Evolutionary conservation across 1,140 invertebrate species (phyloP), one percentile per base, ranked within the genome.

Genomic region (Uloborus diversus): DNA sequence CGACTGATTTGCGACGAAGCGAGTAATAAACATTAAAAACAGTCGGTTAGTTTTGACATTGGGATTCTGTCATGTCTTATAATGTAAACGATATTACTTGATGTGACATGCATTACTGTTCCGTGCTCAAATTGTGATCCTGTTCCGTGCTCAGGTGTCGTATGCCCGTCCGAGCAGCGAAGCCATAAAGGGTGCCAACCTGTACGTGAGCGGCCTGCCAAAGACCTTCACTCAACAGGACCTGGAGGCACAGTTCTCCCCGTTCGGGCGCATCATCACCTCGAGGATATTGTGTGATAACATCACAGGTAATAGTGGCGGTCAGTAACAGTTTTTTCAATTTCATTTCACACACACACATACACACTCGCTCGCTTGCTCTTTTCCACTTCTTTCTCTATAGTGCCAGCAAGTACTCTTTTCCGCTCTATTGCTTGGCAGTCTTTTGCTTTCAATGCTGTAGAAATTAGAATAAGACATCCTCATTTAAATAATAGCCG

Each of bases 281-380:
- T 99, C 97, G 81, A 92, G 97, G 84, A 99, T 99, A 87, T 90
- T 99, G 78, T 98, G 96, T 88, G 97, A 99, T 89, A 98, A 98
- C 90, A 95, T 96, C 84, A 94, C 93, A 87, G 96, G 96, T 92
- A 92, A 92, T 35, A 20, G 13, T 53, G 49, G 49, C 49, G 49
- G 37, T 53, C 49, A 53, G 49, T 53, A 53, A 20, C 13, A 53
- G 13, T 53, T 42, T n/a, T n/a, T 53, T 53, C 49, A 20, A 17
- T 53, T 53, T 53, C 49, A 53, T 42, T 9, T 7, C 37, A 42
- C 37, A 9, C 7, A 42, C 37, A 7, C 7, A 42, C 17, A 9
- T 42, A 42, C 37, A 17, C 37, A 9, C 37, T 42, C 37, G 7
- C 17, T 42, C 17, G 7, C 37, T 42, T 17, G 7, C 37, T 42